Conservation (phyloP, 2,888 invertebrate genomes). For the Pachycephus smyrnensis region DNA sequence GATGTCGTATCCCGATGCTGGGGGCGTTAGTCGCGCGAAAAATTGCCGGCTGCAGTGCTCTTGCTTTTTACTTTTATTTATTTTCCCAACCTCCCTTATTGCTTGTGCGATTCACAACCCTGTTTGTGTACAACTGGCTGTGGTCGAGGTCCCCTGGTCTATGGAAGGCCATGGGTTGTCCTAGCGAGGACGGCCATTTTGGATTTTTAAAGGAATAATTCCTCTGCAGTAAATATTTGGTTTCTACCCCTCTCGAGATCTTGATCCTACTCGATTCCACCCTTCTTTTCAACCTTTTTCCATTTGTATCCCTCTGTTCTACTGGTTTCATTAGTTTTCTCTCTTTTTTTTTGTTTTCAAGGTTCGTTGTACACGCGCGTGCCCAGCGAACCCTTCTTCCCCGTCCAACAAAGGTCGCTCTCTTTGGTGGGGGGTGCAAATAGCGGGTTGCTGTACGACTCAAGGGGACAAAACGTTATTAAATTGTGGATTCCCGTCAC, state of each 20-base stretch:
- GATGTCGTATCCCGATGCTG: background rate
- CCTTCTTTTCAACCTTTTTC: background rate
- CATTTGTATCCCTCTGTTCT: background rate
- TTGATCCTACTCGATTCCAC: background rate
- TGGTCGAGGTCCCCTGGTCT: background rate
- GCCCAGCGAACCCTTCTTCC: background rate
- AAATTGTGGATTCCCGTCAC: conserved; percentile 53
- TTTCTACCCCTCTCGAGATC: background rate
- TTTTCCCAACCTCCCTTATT: background rate
- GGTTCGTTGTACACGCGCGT: background rate
- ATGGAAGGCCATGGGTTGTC: background rate
- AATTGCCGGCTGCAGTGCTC: background rate
- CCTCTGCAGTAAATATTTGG: background rate
- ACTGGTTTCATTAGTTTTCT: background rate
- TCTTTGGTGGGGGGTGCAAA: background rate
- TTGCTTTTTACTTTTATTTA: background rate
- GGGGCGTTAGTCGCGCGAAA: background rate
- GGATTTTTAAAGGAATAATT: background rate
- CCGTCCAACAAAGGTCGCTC: background rate
- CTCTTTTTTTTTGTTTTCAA: background rate
- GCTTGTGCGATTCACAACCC: background rate
- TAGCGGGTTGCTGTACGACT: background rate
- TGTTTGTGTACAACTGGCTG: background rate
- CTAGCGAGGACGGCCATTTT: background rate
- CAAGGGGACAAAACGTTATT: conserved; percentile 45